These are phyloP conservation scores for Lagopus leucura DNA, from an alignment of 2,113 vertebrate species.

Conservation along the genomic window DNA sequence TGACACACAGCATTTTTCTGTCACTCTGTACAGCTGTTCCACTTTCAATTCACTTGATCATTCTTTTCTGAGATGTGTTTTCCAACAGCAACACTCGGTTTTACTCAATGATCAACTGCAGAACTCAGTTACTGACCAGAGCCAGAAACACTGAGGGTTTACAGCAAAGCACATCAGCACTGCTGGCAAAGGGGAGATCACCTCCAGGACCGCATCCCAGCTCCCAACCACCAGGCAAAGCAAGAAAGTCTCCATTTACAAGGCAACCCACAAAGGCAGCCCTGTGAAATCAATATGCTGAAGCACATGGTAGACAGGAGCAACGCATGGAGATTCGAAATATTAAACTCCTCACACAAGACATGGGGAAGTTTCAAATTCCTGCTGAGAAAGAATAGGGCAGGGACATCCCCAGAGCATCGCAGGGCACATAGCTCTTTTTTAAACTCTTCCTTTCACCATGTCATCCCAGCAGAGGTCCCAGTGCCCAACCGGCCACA, in stretches of 20 bases:
- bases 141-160: neutral
- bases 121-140: neutral
- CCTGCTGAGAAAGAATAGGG: conserved; percentile 45
- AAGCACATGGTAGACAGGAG: conserved; percentile 60
- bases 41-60: neutral
- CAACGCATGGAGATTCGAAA: conserved; percentile 69
- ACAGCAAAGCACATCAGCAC: neutral
- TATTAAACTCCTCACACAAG: conserved; percentile 72
- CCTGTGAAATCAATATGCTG: conserved; percentile 71
- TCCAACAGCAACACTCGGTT: neutral
- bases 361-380: conserved; percentile 68
- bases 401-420: neutral
- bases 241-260: conserved; percentile 49
- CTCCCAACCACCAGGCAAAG: conserved; percentile 18
- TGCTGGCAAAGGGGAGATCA: neutral
- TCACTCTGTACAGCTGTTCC: neutral
- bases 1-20: neutral
- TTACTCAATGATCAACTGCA: neutral
- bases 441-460: conserved; percentile 12
- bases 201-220: conserved; percentile 19
- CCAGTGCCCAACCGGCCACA: neutral
- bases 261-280: conserved; percentile 20
- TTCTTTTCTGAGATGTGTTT: neutral
- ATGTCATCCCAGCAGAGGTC: neutral
- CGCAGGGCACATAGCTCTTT: neutral